These are phyloP conservation scores for Eretmocerus hayati DNA, from an alignment of 2,888 invertebrate genomes.

Conservation along the genomic window DNA sequence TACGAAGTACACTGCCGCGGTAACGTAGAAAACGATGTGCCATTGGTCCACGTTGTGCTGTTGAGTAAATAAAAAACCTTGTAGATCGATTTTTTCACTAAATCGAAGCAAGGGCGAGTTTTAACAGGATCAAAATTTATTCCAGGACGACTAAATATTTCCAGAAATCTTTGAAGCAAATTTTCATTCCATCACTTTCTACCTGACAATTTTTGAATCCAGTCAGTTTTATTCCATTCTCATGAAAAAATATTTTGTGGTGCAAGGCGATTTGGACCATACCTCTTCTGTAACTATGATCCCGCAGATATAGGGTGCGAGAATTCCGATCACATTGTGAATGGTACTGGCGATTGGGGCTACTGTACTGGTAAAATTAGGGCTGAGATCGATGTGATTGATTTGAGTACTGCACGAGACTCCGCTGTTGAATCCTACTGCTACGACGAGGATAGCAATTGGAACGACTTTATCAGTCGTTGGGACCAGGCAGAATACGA, in stretches of 20 bases:
- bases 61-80: too few relatives aligned
- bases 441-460: slow-evolving; percentile 35
- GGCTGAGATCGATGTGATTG: slow-evolving; percentile 49
- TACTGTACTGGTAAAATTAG: slow-evolving; percentile 49
- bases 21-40: slow-evolving; percentile 60
- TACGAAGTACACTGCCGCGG: slow-evolving; percentile 55
- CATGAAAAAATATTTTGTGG: too few relatives aligned
- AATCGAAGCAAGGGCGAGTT: too few relatives aligned
- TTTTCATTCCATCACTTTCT: too few relatives aligned
- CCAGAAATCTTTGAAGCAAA: too few relatives aligned
- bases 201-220: too few relatives aligned
- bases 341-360: slow-evolving; percentile 48
- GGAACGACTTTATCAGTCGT: slow-evolving; percentile 18
- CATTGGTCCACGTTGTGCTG: slow-evolving; percentile 54
- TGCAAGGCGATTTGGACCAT: too few relatives aligned
- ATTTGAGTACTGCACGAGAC: slow-evolving; percentile 44
- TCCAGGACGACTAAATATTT: too few relatives aligned
- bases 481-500: slow-evolving; percentile 34
- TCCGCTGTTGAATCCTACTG: slow-evolving; percentile 40
- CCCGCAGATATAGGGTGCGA: slow-evolving; percentile 45
- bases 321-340: slow-evolving; percentile 44
- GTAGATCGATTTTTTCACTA: too few relatives aligned
- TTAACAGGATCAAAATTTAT: too few relatives aligned
- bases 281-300: slow-evolving; percentile 39
- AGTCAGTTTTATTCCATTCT: too few relatives aligned